phyloP scores from a whole-genome alignment of 1,140 invertebrate species.

The Trachymyrmex septentrionalis region DNA sequence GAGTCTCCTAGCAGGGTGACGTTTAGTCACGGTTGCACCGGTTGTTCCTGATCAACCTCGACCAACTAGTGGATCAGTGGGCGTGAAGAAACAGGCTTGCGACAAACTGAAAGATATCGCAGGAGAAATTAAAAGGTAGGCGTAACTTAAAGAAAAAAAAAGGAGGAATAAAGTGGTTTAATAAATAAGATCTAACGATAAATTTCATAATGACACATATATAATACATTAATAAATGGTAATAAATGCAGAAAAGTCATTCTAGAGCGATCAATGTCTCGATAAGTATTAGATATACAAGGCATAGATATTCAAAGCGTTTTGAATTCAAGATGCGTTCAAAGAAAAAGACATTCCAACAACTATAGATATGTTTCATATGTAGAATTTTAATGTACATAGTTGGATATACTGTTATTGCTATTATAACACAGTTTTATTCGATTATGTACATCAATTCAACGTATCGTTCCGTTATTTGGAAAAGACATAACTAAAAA shows the following conservation, averaged over 20 bases:
- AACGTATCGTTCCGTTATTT: no score
- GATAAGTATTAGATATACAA: neutral
- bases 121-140: neutral
- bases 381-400: no score
- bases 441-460: no score
- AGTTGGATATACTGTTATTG: no score
- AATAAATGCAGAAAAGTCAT: neutral
- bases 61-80: neutral
- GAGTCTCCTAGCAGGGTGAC: neutral
- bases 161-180: neutral
- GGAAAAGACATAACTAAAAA: no score
- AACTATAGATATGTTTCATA: no score
- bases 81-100: neutral
- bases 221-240: neutral
- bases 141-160: neutral
- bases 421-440: no score
- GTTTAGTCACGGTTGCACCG: slow-evolving; percentile 15
- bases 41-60: neutral
- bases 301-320: neutral
- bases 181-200: no score
- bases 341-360: no score
- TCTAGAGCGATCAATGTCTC: neutral
- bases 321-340: neutral
- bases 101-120: neutral
- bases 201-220: no score